Conservation (phyloP, 2,888 invertebrate species). For the Candidula unifasciata region DNA sequence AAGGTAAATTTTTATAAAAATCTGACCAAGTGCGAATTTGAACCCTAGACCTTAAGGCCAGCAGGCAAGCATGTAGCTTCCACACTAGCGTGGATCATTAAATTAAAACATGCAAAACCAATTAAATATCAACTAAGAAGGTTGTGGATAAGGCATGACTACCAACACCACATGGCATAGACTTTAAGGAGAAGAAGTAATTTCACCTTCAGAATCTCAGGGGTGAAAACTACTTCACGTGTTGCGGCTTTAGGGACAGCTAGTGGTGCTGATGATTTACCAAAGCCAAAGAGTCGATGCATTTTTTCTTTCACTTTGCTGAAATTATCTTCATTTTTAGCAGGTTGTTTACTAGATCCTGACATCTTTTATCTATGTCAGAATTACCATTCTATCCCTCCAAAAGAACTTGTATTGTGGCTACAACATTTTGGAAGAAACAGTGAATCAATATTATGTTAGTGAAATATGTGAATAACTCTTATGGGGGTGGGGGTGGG, state of each 20-base stretch:
- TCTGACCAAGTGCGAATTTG: too few relatives aligned
- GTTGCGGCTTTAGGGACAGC: slow-evolving; percentile 71
- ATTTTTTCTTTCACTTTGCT: slow-evolving; percentile 64
- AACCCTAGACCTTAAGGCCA: too few relatives aligned
- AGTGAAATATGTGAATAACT: background rate
- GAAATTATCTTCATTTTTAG: slow-evolving; percentile 52
- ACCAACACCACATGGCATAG: too few relatives aligned
- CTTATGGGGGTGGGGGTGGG: too few relatives aligned
- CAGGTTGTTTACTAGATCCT: slow-evolving; percentile 47
- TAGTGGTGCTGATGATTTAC: slow-evolving; percentile 53
- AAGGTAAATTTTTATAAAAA: too few relatives aligned
- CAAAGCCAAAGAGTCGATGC: slow-evolving; percentile 64
- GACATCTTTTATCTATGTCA: slow-evolving; percentile 23
- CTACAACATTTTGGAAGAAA: background rate
- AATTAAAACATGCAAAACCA: too few relatives aligned
- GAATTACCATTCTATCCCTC: background rate
- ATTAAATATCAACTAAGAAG: too few relatives aligned
- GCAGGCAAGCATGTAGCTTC: too few relatives aligned
- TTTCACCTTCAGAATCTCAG: slow-evolving; percentile 84
- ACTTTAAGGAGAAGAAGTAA: too few relatives aligned
- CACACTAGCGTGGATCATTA: too few relatives aligned
- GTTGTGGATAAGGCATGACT: too few relatives aligned
- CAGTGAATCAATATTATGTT: background rate
- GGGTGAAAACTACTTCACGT: slow-evolving; percentile 85
- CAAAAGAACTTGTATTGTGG: too few relatives aligned